Evolutionary conservation across 2,113 vertebrate species (phyloP).

Genomic region (Saiga tatarica): DNA sequence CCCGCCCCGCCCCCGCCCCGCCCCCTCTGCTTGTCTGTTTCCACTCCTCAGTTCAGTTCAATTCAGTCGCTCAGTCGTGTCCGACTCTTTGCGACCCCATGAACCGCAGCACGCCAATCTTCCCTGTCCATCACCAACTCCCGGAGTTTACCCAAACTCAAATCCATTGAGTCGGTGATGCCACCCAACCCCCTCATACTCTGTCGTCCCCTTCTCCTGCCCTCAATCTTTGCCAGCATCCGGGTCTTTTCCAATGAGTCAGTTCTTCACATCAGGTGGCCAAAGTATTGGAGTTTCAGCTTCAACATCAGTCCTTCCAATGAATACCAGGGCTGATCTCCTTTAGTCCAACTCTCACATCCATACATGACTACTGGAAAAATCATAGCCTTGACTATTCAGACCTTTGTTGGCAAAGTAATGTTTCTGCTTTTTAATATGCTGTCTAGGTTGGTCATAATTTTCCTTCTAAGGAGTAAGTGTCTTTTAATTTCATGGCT

Average conservation of each 20-base stretch:
- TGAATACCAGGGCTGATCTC: neutral
- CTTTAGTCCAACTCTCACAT: neutral
- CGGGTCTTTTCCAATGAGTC: neutral
- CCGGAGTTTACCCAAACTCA: neutral
- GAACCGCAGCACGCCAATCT: neutral
- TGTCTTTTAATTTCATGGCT: neutral
- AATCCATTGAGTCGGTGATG: neutral
- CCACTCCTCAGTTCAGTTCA: too few species aligned
- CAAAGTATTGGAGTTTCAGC: too few species aligned
- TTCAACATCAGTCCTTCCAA: neutral
- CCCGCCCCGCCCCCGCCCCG: neutral
- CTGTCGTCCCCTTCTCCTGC: too few species aligned
- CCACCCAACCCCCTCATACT: neutral
- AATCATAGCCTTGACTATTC: neutral
- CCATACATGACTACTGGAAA: neutral
- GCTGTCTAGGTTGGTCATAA: neutral
- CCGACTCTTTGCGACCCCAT: neutral
- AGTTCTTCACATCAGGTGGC: fast-evolving
- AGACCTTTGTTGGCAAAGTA: neutral
- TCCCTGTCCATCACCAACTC: neutral
- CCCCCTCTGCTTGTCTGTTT: fast-evolving
- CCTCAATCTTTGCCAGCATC: neutral
- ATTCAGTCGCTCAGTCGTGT: too few species aligned
- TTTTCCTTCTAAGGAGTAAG: neutral
- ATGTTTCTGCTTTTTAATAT: neutral